Evolutionary conservation across 2,888 invertebrate species (phyloP), one percentile per base, ranked within the genome.

Genomic region (Diaprepes abbreviatus): DNA sequence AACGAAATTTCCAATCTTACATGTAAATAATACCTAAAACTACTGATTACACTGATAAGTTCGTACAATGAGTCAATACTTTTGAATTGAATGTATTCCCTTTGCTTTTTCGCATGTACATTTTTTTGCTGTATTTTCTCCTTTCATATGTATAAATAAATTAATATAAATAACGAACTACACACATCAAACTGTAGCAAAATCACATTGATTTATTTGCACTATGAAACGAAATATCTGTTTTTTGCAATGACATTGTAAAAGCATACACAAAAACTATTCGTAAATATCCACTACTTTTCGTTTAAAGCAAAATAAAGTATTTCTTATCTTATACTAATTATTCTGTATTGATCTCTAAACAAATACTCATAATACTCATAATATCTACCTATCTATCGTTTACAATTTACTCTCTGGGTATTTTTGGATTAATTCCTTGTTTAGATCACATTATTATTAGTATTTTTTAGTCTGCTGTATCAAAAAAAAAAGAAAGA

Each of bases 321-420:
- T 43, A 10, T n/a, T 43, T 43, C 43, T 43, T 43, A 43, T 43
- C 43, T 43, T 43, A 43, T 19, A 43, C 43, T 21, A 43, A 43
- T 43, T 43, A 43, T 43, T 21, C 2, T 43, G 19, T 43, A 43
- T 43, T 43, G 43, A 43, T 43, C 43, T 43, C 21, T 43, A 21
- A 21, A 43, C 43, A 43, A 43, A 43, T 43, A 43, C 43, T 19
- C 17, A 40, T 40, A 16, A 40, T 38, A 14, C 36, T 14, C 12
- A 5, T 43, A 43, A 21, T 43, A 43, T 43, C 21, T 21, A 19
- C n/a, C 43, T 43, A n/a, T n/a, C n/a, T 43, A 43, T 43, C 43
- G 21, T 43, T 38, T n/a, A n/a, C n/a, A n/a, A n/a, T n/a, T n/a
- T n/a, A n/a, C n/a, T 43, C 43, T 21, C n/a, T 7, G 43, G 17